These are phyloP conservation scores for Hydrozoanthus tunicans DNA, from an alignment of 64 coral and sea anemone genomes.

Conservation along the genomic window DNA sequence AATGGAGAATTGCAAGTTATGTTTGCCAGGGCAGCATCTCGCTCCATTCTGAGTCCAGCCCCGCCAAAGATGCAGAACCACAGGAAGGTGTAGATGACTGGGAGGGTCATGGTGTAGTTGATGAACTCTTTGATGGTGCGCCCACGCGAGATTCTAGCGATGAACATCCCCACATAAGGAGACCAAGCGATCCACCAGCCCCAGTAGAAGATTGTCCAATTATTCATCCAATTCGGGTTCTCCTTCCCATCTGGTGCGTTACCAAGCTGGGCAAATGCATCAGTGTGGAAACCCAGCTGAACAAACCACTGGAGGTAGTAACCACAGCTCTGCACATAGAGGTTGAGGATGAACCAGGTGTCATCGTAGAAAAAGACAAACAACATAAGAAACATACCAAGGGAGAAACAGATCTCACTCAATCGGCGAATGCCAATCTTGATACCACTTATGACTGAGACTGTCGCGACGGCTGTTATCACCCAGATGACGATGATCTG, in stretches of 20 bases:
- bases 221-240: not conserved
- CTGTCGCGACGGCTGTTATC: not conserved
- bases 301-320: slow-evolving; percentile 4
- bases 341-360: slow-evolving; percentile 1
- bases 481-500: not conserved
- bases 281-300: not conserved
- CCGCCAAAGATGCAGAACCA: not conserved
- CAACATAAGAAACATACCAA: not conserved
- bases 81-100: not conserved
- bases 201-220: slow-evolving; percentile 6
- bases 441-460: not conserved
- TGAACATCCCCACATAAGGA: slow-evolving; percentile 7
- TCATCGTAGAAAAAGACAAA: slow-evolving; percentile 6
- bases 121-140: slow-evolving; percentile 15
- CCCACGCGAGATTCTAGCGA: not conserved
- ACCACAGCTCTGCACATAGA: slow-evolving; percentile 6
- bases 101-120: slow-evolving; percentile 7
- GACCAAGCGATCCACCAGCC: slow-evolving; percentile 18
- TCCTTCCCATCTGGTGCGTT: not conserved
- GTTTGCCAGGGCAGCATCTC: not conserved
- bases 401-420: not conserved
- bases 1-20: not conserved
- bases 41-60: not conserved
- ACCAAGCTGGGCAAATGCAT: too few species aligned
- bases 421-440: not conserved